Evolutionary conservation across 2,113 vertebrate genomes (phyloP), one percentile per base, ranked within the genome.

Genomic region (Triplophysa tibetana): DNA sequence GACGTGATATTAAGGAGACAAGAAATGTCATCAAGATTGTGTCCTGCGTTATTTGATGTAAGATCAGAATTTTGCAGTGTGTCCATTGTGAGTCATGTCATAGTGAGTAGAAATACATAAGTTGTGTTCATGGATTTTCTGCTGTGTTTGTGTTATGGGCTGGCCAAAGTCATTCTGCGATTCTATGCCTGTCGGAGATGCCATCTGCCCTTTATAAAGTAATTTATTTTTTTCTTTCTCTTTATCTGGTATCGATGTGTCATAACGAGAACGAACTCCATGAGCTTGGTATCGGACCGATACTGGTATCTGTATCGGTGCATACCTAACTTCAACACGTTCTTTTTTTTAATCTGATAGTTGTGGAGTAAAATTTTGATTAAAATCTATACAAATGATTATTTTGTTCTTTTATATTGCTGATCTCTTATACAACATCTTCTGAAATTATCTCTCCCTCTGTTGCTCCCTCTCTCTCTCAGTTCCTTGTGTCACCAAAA

Each of bases 161-260:
- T 23, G 29, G 52, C 41, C 29, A 73, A 7, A 60, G 12, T 45
- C n/a, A 21, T 19, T 62, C 19, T 58, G 14, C 23, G 1, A 41
- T 69, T 66, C 45, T 38, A 16, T 58, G 66, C 60, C n/a, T 65
- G 70, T 70, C 26, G 21, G 3, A 24, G 58, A 69, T 82, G 33
- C 58, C 26, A n/a, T 52, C 7, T 33, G 41, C 29, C 23, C 50
- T 12, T 52, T 14, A 13, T 48, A 54, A 21, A 41, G 41, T 80
- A 26, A 45, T 65, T 2, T 8, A n/a, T 24, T 56, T 41, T 61
- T 43, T 38, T 38, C 33, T n/a, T n/a, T n/a, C n/a, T n/a, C n/a
- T n/a, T n/a, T n/a, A n/a, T n/a, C n/a, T n/a, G 24, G 24, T 24
- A 24, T 24, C 24, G 1, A 2, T 24, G 24, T 24, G 24, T 24